These are phyloP conservation scores for Sciurus vulgaris DNA, from an alignment of 2,797 vertebrate species.

Conservation along the genomic window DNA sequence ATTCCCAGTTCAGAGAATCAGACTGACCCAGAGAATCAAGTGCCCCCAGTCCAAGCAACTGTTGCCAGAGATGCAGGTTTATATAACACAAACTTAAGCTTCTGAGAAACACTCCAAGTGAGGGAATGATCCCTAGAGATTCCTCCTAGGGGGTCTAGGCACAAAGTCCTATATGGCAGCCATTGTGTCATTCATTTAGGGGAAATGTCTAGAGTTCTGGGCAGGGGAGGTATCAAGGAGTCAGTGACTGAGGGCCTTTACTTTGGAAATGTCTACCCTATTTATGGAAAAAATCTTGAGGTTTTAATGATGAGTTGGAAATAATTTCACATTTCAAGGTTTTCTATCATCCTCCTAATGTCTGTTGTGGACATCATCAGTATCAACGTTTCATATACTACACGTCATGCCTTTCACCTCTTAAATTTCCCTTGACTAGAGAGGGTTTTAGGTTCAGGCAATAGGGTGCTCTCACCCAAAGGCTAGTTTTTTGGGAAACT, in stretches of 20 bases:
- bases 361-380: background rate
- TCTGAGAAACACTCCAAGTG: slow-evolving; percentile 35
- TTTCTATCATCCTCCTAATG: background rate
- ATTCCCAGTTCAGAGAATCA: slow-evolving; percentile 40
- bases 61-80: slow-evolving; percentile 50
- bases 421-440: slow-evolving; percentile 23
- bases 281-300: background rate
- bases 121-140: background rate
- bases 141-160: background rate
- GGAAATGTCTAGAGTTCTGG: background rate
- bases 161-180: background rate
- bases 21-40: slow-evolving; percentile 58
- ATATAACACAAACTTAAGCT: slow-evolving; percentile 42
- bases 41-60: slow-evolving; percentile 30
- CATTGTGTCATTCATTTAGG: background rate
- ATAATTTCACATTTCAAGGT: slow-evolving; percentile 4
- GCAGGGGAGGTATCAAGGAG: background rate
- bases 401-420: background rate
- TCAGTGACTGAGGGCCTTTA: background rate
- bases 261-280: background rate
- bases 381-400: background rate
- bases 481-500: background rate
- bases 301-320: background rate
- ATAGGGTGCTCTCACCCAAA: background rate
- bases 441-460: slow-evolving; percentile 34